These are phyloP conservation scores for Caenorhabditis sp. DNA, from an alignment of 2,888 invertebrate genomes.

Conservation along the genomic window DNA sequence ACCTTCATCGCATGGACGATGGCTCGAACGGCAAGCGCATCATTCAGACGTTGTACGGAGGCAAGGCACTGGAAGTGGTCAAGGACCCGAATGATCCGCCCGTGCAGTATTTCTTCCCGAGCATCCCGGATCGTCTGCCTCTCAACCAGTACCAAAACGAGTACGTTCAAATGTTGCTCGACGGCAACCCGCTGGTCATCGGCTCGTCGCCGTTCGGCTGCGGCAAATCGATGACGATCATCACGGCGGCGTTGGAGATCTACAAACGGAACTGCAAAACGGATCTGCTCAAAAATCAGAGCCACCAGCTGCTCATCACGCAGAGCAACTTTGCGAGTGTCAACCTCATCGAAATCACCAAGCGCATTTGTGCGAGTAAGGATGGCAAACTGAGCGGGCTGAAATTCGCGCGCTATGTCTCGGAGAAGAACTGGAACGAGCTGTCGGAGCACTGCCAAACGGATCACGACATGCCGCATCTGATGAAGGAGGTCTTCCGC, in stretches of 20 bases:
- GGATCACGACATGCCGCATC: constrained; percentile 32
- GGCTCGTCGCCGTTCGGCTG: constrained; percentile 49
- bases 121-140: neutral
- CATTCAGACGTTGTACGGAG: constrained; percentile 46
- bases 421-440: constrained; percentile 46
- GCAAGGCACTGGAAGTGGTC: neutral
- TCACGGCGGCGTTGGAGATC: constrained; percentile 38
- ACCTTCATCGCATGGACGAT: neutral
- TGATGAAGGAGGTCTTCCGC: constrained; percentile 8
- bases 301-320: constrained; percentile 36
- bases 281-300: neutral
- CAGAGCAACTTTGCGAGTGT: constrained; percentile 52
- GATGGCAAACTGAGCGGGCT: neutral
- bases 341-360: constrained; percentile 34
- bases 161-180: constrained; percentile 42
- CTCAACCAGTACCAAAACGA: constrained; percentile 45
- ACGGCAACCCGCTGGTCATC: constrained; percentile 28
- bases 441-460: constrained; percentile 18
- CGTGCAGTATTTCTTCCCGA: constrained; percentile 28
- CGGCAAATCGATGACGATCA: constrained; percentile 50
- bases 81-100: neutral
- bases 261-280: constrained; percentile 16
- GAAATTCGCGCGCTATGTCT: constrained; percentile 26
- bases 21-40: constrained; percentile 26
- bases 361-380: neutral